These are phyloP conservation scores for Urosaurus nigricauda DNA, from an alignment of 2,797 vertebrate species.

Conservation along the genomic window DNA sequence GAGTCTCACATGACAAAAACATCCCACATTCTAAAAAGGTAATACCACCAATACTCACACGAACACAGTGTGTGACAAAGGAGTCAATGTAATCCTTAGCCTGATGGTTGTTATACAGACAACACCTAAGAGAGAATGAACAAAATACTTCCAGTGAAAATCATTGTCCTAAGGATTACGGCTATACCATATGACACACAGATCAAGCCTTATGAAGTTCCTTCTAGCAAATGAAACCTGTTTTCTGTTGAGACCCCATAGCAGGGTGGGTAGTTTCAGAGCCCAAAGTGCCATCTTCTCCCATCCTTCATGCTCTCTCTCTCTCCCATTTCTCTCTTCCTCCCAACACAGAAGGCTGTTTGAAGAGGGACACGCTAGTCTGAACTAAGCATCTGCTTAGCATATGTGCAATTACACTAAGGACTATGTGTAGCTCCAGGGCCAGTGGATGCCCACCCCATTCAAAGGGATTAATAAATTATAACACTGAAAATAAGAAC, in stretches of 20 bases:
- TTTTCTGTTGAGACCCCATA: neutral
- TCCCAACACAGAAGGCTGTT: no score
- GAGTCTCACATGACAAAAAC: neutral
- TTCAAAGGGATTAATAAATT: neutral
- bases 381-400: neutral
- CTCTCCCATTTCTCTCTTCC: neutral
- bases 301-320: neutral
- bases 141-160: conserved; percentile 23
- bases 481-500: neutral
- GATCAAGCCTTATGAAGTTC: neutral
- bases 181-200: neutral
- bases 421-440: neutral
- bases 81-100: conserved; percentile 99
- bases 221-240: neutral
- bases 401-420: neutral
- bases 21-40: neutral
- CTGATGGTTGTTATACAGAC: conserved; percentile 97
- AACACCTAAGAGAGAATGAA: conserved; percentile 86
- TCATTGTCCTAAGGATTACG: neutral
- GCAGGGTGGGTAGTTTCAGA: neutral
- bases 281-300: neutral
- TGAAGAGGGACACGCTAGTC: neutral
- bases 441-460: no score
- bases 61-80: conserved; percentile 96
- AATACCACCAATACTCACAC: conserved; percentile 82